Conservation (phyloP, 2,797 vertebrate genomes). For the Cynodonichthys magdalenae region DNA sequence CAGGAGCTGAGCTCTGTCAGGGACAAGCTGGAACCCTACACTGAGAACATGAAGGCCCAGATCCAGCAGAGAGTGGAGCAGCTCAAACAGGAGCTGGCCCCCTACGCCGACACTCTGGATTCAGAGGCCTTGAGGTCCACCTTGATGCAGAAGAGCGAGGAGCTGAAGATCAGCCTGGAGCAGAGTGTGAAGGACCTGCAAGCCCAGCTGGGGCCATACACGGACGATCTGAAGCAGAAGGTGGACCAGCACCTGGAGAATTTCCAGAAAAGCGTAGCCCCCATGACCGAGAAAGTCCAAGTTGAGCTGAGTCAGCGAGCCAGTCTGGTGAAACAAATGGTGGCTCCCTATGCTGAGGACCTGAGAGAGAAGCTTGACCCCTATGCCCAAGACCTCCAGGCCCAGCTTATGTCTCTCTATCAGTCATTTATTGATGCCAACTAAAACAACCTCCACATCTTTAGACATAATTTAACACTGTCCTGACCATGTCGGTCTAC, state of each 20-base stretch:
- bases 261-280: conserved; percentile 73
- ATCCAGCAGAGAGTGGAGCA: conserved; percentile 77
- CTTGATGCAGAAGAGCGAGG: conserved; percentile 78
- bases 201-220: conserved; percentile 77
- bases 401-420: conserved; percentile 73
- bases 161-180: conserved; percentile 75
- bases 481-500: conserved; percentile 34
- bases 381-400: conserved; percentile 76
- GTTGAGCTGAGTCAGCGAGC: conserved; percentile 70
- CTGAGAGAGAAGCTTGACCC: conserved; percentile 77
- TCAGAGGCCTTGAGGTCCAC: conserved; percentile 72
- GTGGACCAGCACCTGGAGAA: conserved; percentile 76
- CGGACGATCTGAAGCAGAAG: conserved; percentile 76
- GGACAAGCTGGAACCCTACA: conserved; percentile 72
- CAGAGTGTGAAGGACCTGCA: conserved; percentile 78
- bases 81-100: conserved; percentile 73
- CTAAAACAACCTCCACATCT: conserved; percentile 46
- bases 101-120: conserved; percentile 76
- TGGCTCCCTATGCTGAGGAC: conserved; percentile 82
- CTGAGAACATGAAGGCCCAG: conserved; percentile 73
- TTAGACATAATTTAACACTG: conserved; percentile 15
- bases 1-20: conserved; percentile 67
- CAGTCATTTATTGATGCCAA: conserved; percentile 63
- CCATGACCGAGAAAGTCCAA: conserved; percentile 75
- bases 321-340: conserved; percentile 73